A percentile compares a stretch with the other conserved stretches of the same genome.
Conservation (phyloP, 2,797 vertebrate genomes). For the Nannoperca australis region DNA sequence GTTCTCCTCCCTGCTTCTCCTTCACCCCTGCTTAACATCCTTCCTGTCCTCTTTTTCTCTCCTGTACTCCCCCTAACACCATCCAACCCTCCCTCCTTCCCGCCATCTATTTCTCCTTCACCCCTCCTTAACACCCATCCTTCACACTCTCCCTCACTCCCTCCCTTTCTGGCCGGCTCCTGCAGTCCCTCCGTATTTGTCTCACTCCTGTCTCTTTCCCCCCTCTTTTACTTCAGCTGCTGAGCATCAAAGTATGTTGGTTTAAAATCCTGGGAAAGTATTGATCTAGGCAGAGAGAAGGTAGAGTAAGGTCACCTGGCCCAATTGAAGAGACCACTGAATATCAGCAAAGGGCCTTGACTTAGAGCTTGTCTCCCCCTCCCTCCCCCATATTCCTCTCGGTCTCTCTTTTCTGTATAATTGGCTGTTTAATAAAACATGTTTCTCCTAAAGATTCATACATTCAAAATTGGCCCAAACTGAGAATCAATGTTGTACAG, state of each 20-base stretch:
- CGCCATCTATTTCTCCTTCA: conserved; percentile 74
- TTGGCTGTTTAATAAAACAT: conserved; percentile 55
- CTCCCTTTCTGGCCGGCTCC: conserved; percentile 55
- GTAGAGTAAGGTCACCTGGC: conserved; percentile 75
- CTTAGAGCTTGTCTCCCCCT: conserved; percentile 33
- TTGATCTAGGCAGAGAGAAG: conserved; percentile 75
- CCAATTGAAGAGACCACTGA: conserved; percentile 65
- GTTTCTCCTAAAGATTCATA: conserved; percentile 36
- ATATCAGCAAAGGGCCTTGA: conserved; percentile 70
- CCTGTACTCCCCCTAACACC: conserved; percentile 54
- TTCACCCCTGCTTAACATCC: conserved; percentile 76
- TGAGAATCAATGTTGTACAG: conserved; percentile 15
- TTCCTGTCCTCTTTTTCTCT: conserved; percentile 66
- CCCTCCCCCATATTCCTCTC: conserved; percentile 14
- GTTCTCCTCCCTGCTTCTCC: conserved; percentile 63
- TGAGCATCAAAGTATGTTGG: conserved; percentile 78
- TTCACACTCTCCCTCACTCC: conserved; percentile 61
- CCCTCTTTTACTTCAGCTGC: conserved; percentile 57
- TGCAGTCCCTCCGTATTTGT: conserved; percentile 68
- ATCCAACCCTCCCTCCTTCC: conserved; percentile 47
- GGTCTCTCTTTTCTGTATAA: conserved; percentile 34
- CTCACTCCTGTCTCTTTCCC: conserved; percentile 59
- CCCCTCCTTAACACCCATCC: conserved; percentile 76
- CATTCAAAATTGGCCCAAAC: conserved; percentile 40
- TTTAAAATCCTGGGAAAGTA: conserved; percentile 80